Percentiles rank a stretch among this genome's conserved stretches.
Evolutionary conservation across 2,797 vertebrate genomes (phyloP).

Genomic region (Falco berigora): DNA sequence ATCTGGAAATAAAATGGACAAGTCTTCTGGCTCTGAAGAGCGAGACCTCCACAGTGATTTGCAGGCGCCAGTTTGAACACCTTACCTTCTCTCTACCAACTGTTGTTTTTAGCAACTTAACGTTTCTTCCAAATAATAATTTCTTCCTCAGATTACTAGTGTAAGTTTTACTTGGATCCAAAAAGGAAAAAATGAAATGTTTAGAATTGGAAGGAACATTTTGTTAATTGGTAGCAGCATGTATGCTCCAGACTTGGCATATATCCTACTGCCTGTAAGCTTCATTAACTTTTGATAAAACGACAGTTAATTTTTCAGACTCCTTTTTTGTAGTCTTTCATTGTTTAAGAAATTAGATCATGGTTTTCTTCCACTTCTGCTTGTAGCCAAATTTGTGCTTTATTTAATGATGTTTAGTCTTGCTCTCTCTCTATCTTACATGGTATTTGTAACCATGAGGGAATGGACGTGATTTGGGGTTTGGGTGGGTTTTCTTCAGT

Average conservation of each 20-base stretch:
- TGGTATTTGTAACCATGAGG: neutral
- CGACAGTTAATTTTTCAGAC: slow-evolving; percentile 11
- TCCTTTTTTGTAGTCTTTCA: neutral
- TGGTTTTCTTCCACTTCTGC: slow-evolving; percentile 9
- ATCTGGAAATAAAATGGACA: rapidly evolving
- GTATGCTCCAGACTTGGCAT: slow-evolving; percentile 1
- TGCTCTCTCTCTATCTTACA: neutral
- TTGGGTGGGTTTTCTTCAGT: neutral
- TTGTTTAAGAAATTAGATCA: neutral
- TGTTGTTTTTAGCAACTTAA: neutral
- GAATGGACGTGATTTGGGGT: neutral
- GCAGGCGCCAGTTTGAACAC: neutral
- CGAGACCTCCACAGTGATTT: rapidly evolving
- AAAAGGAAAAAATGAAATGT: neutral
- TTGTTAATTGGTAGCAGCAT: slow-evolving; percentile 32
- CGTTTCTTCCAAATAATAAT: neutral
- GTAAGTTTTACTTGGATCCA: neutral
- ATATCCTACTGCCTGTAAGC: neutral
- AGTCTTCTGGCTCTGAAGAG: neutral
- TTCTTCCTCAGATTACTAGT: neutral
- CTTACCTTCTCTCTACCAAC: neutral
- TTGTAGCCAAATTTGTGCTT: neutral
- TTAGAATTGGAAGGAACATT: neutral
- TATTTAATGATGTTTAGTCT: neutral
- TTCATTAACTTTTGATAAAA: slow-evolving; percentile 28